Evolutionary conservation across 2,797 vertebrate genomes (phyloP).

Genomic region (Lagodon rhomboides): DNA sequence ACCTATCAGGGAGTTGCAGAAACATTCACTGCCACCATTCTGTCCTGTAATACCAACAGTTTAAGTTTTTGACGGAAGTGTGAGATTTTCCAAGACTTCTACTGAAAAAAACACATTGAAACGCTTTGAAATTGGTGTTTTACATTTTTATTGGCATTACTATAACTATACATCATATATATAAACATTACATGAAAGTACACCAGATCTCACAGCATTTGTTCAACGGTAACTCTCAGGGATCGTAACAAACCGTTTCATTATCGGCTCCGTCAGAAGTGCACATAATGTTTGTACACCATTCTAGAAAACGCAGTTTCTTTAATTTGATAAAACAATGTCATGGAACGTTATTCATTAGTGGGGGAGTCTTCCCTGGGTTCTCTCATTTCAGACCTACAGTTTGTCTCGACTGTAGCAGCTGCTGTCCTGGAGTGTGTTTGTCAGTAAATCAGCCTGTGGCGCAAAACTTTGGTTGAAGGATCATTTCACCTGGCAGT

Average conservation of each 20-base stretch:
- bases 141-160: conserved; percentile 63
- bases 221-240: conserved; percentile 33
- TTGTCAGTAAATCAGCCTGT: conserved; percentile 25
- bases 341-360: not conserved
- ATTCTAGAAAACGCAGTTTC: not conserved
- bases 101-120: not conserved
- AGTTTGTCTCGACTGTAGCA: conserved; percentile 24
- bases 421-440: conserved; percentile 37
- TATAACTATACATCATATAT: conserved; percentile 48
- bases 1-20: too few species aligned
- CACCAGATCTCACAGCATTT: conserved; percentile 62
- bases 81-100: not conserved
- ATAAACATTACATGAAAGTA: conserved; percentile 62
- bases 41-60: too few species aligned
- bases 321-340: not conserved
- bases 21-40: too few species aligned
- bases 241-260: conserved; percentile 20
- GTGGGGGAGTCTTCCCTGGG: not conserved
- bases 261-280: conserved; percentile 28
- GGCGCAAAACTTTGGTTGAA: not conserved
- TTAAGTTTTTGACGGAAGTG: too few species aligned
- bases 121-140: conserved; percentile 36
- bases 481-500: not conserved
- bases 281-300: not conserved
- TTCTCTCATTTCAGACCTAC: not conserved